A percentile compares a stretch with the other conserved stretches of the same genome.
These are phyloP conservation scores for Coleophora flavipennella DNA, from an alignment of 2,888 invertebrate genomes.

Conservation along the genomic window DNA sequence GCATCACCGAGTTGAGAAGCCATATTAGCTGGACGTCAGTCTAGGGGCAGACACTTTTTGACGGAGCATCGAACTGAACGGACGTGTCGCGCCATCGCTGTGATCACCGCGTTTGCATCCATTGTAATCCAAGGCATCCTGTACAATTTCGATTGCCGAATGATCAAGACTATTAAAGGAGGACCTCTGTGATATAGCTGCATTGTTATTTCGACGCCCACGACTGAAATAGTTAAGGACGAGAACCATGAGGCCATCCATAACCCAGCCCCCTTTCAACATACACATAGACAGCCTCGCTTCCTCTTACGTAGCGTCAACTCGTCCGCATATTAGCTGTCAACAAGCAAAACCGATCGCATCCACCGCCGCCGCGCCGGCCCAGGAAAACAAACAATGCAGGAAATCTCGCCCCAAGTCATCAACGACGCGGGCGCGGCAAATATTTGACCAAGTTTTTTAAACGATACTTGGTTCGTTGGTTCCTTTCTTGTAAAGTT, in stretches of 20 bases:
- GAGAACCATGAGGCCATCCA: not conserved
- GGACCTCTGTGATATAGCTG: too few relatives aligned
- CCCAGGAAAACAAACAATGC: slow-evolving; percentile 40
- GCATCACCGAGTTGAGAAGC: too few relatives aligned
- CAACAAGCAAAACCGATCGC: slow-evolving; percentile 41
- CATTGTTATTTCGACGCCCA: too few relatives aligned
- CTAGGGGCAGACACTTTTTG: too few relatives aligned
- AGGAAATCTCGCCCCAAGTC: slow-evolving; percentile 33
- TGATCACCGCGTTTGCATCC: too few relatives aligned
- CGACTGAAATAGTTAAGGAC: too few relatives aligned
- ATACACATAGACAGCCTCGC: slow-evolving; percentile 5
- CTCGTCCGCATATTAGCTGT: slow-evolving; percentile 48
- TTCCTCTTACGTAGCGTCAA: slow-evolving; percentile 33
- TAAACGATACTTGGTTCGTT: slow-evolving; percentile 8
- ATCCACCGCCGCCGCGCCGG: slow-evolving; percentile 26
- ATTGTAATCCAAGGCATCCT: too few relatives aligned
- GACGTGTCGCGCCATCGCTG: too few relatives aligned
- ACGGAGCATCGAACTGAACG: too few relatives aligned
- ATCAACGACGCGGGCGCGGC: slow-evolving; percentile 29
- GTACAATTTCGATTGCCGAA: too few relatives aligned
- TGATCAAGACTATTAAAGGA: too few relatives aligned
- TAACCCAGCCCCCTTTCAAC: not conserved
- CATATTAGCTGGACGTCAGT: too few relatives aligned
- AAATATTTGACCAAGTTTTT: slow-evolving; percentile 38
- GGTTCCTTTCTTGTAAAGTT: slow-evolving; percentile 3